Percentiles rank a stretch among this genome's conserved stretches.
Conservation (phyloP, 2,888 invertebrate genomes). For the Amblyjoppa fuscipennis region DNA sequence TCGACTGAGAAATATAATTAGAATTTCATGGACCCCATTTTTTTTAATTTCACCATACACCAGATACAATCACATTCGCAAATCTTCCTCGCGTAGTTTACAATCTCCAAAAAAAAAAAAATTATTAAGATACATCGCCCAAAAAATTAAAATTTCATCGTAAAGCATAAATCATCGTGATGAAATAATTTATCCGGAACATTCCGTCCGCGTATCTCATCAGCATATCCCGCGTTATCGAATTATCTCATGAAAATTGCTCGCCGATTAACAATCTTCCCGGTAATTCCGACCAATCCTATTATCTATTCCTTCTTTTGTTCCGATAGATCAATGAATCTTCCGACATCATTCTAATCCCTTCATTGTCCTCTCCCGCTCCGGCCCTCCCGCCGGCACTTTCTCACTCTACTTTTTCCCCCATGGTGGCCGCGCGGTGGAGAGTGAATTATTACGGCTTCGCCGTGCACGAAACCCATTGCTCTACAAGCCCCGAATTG, state of each 20-base stretch:
- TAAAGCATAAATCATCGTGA: not conserved
- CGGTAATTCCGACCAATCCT: constrained; percentile 22
- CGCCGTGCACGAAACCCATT: constrained; percentile 64
- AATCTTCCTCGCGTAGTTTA: not conserved
- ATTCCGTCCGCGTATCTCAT: not conserved
- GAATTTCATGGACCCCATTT: too few species aligned
- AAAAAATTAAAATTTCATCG: not conserved
- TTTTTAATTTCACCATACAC: too few species aligned
- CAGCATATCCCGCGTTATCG: constrained; percentile 8
- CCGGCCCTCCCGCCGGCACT: constrained; percentile 26
- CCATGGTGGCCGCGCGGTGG: constrained; percentile 35
- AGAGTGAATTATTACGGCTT: constrained; percentile 65
- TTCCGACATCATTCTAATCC: constrained; percentile 20
- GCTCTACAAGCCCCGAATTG: constrained; percentile 68
- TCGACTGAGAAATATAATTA: too few species aligned
- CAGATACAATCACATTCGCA: too few species aligned
- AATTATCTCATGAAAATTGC: constrained; percentile 29
- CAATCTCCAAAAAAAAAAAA: not conserved
- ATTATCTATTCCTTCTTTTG: constrained; percentile 25
- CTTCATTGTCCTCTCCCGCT: constrained; percentile 5
- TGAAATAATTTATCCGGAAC: not conserved
- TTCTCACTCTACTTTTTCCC: not conserved
- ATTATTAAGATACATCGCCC: not conserved
- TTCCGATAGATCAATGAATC: constrained; percentile 47
- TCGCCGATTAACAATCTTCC: constrained; percentile 29